A percentile compares a stretch with the other conserved stretches of the same genome.
Conservation (phyloP, 2,888 invertebrate genomes). For the Ametastegia equiseti region DNA sequence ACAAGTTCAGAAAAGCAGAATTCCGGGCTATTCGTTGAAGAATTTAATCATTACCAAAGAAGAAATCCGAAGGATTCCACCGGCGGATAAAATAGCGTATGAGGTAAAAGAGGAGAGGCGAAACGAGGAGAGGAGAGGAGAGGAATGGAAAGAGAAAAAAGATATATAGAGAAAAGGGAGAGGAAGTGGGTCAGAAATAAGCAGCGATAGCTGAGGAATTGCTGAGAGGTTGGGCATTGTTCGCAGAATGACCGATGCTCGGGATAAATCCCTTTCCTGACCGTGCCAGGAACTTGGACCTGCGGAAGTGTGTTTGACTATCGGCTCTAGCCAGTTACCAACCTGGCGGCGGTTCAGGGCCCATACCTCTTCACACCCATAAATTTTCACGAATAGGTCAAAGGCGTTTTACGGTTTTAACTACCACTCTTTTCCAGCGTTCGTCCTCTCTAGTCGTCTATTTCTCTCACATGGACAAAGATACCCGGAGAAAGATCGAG, state of each 20-base stretch:
- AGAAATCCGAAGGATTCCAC: constrained; percentile 60
- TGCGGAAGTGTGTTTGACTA: constrained; percentile 33
- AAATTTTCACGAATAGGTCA: constrained; percentile 24
- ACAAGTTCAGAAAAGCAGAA: background rate
- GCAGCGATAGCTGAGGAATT: constrained; percentile 58
- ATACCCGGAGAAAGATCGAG: no score
- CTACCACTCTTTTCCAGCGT: background rate
- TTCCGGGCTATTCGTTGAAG: constrained; percentile 50
- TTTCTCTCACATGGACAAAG: background rate
- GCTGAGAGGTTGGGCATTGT: constrained; percentile 55
- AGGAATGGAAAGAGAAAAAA: background rate
- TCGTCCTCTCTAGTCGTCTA: background rate
- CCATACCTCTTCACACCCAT: background rate
- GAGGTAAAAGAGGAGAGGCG: background rate
- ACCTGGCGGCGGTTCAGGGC: background rate
- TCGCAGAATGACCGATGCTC: constrained; percentile 56
- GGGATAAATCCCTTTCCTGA: constrained; percentile 55
- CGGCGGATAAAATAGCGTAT: constrained; percentile 29
- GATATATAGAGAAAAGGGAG: constrained; percentile 45
- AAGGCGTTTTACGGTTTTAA: constrained; percentile 11
- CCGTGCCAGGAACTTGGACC: constrained; percentile 5
- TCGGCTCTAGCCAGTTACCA: constrained; percentile 27
- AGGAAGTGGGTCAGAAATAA: constrained; percentile 59
- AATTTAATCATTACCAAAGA: constrained; percentile 61
- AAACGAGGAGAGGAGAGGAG: constrained; percentile 41